Base-by-base conservation (phyloP, 1,140 invertebrate species). In the Formica selysi region DNA sequence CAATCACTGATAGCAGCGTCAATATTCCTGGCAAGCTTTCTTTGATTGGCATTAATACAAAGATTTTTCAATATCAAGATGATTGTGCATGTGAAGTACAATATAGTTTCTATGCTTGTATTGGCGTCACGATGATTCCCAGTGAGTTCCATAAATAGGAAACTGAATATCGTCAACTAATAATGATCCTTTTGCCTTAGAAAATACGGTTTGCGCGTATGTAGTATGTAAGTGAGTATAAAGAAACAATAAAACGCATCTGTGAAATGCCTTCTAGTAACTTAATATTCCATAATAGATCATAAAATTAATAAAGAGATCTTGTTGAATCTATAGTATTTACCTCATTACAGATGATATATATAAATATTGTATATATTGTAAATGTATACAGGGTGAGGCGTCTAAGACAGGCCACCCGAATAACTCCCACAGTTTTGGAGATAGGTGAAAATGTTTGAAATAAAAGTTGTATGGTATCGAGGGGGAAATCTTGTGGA, bases 21-120 rank as follows among this genome's bases (percentile, higher is more conserved):
- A 65, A 84, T 76, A 29, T 84, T 84, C n/a, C 29, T 65, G 16
- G 57, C 48, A n/a, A 84, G 10, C 6, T 57, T 84, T 29, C 10
- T 19, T 36, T 44, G 29, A 2, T 62, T 76, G 19, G 10, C 16
- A 57, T 2, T 22, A 51, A 84, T 29, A 38, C 7, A 76, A 4
- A 76, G 3, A 29, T 51, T 26, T 51, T 84, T 84, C 13, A 81
- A 32, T 13, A 10, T 26, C 19, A 62, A 36, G 65, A 57, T 2
- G 2, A 29, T 5, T 6, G 10, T 7, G 19, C 22, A 44, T 26
- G 6, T 11, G 32, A 10, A 41, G 29, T 22, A 81, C 16, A 73
- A 5, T 16, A 61, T 73, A n/a, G 19, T 26, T 32, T 81, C 79
- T 22, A 81, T 81, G 26, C 11, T 32, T 44, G 16, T 16, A 51